Evolutionary conservation across 1,140 invertebrate genomes (phyloP).

Genomic region (Drosophila melanica): DNA sequence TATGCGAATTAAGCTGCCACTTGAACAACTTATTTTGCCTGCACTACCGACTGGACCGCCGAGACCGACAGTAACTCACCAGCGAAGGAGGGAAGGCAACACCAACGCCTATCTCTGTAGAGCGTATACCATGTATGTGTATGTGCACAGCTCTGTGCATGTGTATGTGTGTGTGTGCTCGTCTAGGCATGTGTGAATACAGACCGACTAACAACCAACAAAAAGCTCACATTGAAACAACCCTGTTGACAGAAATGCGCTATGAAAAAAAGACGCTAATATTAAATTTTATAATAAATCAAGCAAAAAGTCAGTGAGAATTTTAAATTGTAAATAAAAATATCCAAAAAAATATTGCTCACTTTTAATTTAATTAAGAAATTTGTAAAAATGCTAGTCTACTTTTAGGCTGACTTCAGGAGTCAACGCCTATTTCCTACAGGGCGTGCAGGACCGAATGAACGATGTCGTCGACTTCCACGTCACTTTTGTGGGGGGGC

Average conservation of each 20-base stretch:
- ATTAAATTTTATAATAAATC: background rate
- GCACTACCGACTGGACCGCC: slow-evolving; percentile 60
- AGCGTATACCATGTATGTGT: slow-evolving; percentile 7
- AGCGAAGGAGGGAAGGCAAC: slow-evolving; percentile 45
- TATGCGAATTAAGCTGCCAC: slow-evolving; percentile 84
- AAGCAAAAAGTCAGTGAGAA: background rate
- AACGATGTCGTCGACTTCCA: slow-evolving; percentile 49
- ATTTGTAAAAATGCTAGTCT: slow-evolving; percentile 36
- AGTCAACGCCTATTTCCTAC: slow-evolving; percentile 53
- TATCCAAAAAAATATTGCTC: background rate
- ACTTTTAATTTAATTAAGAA: slow-evolving; percentile 1
- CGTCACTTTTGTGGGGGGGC: slow-evolving; percentile 13
- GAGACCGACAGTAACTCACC: slow-evolving; percentile 55
- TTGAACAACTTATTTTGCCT: slow-evolving; percentile 79
- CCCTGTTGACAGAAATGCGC: slow-evolving; percentile 25
- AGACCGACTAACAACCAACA: slow-evolving; percentile 11
- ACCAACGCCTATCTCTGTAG: slow-evolving; percentile 25
- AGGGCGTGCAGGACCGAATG: slow-evolving; percentile 53
- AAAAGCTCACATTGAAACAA: slow-evolving; percentile 17
- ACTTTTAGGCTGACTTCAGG: slow-evolving; percentile 60
- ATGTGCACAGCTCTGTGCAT: slow-evolving; percentile 10
- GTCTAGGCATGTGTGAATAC: slow-evolving; percentile 32
- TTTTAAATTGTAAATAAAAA: background rate
- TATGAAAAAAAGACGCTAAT: slow-evolving; percentile 5
- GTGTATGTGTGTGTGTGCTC: slow-evolving; percentile 5